phyloP scores from a whole-genome alignment of 2,888 invertebrate genomes.

The Chrysolina oricalcia region DNA sequence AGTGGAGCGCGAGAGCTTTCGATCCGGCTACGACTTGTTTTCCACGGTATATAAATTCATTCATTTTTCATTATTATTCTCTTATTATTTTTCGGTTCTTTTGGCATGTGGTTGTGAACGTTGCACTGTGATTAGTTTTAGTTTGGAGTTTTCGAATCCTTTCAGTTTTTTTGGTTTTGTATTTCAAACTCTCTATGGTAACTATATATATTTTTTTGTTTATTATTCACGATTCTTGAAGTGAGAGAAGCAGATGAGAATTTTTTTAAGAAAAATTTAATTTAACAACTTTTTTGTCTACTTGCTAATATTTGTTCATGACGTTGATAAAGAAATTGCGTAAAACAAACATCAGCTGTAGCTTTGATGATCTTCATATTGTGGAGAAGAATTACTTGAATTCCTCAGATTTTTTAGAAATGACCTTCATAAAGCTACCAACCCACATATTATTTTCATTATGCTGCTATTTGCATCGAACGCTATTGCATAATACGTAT shows the following conservation, averaged over 20 bases:
- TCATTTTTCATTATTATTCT: constrained; percentile 23
- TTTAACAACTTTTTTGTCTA: background rate
- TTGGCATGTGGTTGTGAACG: constrained; percentile 36
- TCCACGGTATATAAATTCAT: constrained; percentile 31
- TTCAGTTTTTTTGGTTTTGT: constrained; percentile 21
- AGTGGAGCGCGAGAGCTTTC: constrained; percentile 34
- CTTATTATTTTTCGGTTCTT: constrained; percentile 25
- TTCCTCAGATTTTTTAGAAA: background rate
- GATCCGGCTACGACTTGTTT: constrained; percentile 9
- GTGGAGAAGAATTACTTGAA: too few species aligned
- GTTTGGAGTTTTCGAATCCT: constrained; percentile 28
- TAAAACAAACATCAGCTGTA: background rate
- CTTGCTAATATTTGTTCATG: background rate
- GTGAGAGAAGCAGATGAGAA: background rate
- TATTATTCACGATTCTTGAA: background rate
- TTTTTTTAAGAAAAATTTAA: background rate
- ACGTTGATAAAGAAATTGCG: background rate
- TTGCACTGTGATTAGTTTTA: constrained; percentile 35
- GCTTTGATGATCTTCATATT: too few species aligned
- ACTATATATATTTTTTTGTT: constrained; percentile 32
- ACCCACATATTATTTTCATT: background rate
- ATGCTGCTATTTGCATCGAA: background rate
- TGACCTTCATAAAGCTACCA: background rate
- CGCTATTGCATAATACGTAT: background rate
- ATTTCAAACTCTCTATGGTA: constrained; percentile 31